Conservation (phyloP, 2,888 invertebrate species). For the Callinectes sapidus region DNA sequence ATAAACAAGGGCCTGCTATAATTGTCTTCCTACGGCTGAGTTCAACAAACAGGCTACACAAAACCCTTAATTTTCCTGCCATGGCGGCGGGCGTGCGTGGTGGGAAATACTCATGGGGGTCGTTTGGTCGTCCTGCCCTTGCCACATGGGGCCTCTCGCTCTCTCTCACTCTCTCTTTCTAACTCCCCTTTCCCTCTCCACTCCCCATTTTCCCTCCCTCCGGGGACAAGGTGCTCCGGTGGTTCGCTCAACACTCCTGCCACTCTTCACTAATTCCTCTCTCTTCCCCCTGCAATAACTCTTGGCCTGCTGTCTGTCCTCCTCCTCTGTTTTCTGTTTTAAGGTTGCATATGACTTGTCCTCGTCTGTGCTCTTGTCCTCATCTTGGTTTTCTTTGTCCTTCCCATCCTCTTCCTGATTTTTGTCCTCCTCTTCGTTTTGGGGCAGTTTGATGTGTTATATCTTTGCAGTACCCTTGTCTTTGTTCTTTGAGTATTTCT, state of each 20-base stretch:
- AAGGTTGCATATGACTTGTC: not conserved
- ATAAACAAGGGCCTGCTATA: conserved; percentile 39
- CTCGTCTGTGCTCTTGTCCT: not conserved
- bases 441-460: too few relatives aligned
- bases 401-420: not conserved
- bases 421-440: not conserved
- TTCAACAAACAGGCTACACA: conserved; percentile 50
- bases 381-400: not conserved
- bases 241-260: conserved; percentile 6
- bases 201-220: not conserved
- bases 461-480: not conserved
- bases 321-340: not conserved
- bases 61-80: conserved; percentile 57
- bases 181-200: not conserved
- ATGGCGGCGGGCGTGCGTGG: conserved; percentile 34
- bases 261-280: not conserved
- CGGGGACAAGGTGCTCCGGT: not conserved
- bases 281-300: not conserved
- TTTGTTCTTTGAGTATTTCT: not conserved
- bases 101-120: conserved; percentile 38
- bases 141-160: not conserved
- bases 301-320: not conserved
- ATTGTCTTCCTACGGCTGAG: conserved; percentile 38
- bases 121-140: conserved; percentile 43
- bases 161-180: conserved; percentile 26